These are phyloP conservation scores for Stenolophus ochropezus DNA, from an alignment of 2,888 invertebrate genomes.

Conservation along the genomic window DNA sequence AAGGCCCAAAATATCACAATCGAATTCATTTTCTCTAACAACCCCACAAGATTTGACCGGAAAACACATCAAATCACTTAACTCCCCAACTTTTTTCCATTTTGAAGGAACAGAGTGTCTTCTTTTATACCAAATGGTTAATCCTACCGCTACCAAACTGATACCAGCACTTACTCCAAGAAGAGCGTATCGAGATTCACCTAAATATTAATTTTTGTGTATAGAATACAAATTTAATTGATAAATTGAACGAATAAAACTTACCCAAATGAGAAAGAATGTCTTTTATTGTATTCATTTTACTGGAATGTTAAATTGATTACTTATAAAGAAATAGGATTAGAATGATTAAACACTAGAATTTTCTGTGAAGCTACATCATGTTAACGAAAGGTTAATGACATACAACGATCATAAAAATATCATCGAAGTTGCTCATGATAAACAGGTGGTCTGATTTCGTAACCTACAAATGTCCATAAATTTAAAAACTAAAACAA, in stretches of 20 bases:
- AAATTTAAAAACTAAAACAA: neutral
- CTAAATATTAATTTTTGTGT: slow-evolving; percentile 26
- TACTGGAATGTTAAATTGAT: neutral
- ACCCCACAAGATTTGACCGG: slow-evolving; percentile 79
- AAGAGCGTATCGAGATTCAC: slow-evolving; percentile 46
- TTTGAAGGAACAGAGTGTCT: slow-evolving; percentile 71
- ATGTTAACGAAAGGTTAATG: neutral
- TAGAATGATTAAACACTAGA: neutral
- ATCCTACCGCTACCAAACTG: slow-evolving; percentile 46
- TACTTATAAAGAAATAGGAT: neutral
- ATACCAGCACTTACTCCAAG: slow-evolving; percentile 57
- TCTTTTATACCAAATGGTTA: slow-evolving; percentile 62
- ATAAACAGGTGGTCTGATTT: slow-evolving; percentile 20
- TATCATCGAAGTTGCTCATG: slow-evolving; percentile 6
- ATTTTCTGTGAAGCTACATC: neutral
- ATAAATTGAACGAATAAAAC: neutral
- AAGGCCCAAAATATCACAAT: slow-evolving; percentile 76
- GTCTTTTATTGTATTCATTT: neutral
- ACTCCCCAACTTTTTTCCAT: slow-evolving; percentile 77
- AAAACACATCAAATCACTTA: slow-evolving; percentile 75
- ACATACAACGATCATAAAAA: neutral
- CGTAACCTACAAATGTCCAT: neutral
- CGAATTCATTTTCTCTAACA: slow-evolving; percentile 73
- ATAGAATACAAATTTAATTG: slow-evolving; percentile 22
- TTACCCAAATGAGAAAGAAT: slow-evolving; percentile 26